A percentile compares a stretch with the other conserved stretches of the same genome.
Evolutionary conservation across 2,113 vertebrate species (phyloP).

Genomic region (Pristiophorus japonicus): DNA sequence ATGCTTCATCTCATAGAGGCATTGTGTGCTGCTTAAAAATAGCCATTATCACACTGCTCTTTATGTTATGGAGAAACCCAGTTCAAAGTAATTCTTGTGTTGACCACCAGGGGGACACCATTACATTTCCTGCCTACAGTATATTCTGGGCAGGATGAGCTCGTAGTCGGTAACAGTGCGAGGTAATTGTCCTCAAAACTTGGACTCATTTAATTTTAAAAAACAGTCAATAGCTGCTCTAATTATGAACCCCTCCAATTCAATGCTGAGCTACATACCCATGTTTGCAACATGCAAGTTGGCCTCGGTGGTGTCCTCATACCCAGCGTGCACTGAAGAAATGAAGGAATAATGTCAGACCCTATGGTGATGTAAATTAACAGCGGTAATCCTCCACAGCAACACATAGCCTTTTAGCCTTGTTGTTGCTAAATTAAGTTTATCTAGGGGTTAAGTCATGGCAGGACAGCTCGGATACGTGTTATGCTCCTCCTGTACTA

Average conservation of each 20-base stretch:
- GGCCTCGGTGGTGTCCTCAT: background rate
- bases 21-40: background rate
- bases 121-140: background rate
- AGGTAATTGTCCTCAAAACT: background rate
- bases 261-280: background rate
- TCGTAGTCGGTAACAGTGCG: background rate
- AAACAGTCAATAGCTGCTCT: background rate
- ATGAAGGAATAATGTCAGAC: background rate
- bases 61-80: background rate
- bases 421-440: too few species aligned
- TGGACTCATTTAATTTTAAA: slow-evolving; percentile 13
- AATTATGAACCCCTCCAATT: background rate
- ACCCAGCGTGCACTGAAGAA: background rate
- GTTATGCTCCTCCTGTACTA: too few species aligned
- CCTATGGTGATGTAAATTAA: background rate
- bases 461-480: too few species aligned
- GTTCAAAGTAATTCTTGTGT: background rate
- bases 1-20: background rate
- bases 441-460: too few species aligned
- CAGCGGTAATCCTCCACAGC: background rate
- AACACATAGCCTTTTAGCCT: too few species aligned
- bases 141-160: background rate
- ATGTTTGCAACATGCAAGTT: background rate
- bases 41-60: background rate
- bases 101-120: slow-evolving; percentile 25